Conservation (phyloP, 2,797 vertebrate genomes). For the Diplodus sargus region DNA sequence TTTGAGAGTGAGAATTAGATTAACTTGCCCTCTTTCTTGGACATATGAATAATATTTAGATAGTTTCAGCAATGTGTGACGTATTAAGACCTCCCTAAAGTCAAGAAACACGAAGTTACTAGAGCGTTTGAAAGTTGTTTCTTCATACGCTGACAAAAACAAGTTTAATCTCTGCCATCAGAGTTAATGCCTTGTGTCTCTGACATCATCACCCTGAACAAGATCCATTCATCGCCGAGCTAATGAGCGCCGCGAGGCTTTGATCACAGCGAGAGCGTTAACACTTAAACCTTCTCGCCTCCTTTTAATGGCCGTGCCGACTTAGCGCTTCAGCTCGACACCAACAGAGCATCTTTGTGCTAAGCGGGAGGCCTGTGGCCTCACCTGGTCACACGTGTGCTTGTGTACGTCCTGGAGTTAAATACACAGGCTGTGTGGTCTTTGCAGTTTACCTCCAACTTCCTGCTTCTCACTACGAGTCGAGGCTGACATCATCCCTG, state of each 20-base stretch:
- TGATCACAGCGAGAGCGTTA: slow-evolving; percentile 56
- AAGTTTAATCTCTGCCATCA: not conserved
- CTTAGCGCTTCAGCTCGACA: slow-evolving; percentile 27
- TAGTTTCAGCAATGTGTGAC: not conserved
- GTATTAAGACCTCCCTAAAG: not conserved
- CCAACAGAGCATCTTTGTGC: slow-evolving; percentile 71
- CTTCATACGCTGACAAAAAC: not conserved
- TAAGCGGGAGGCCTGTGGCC: slow-evolving; percentile 23
- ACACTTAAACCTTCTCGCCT: slow-evolving; percentile 24
- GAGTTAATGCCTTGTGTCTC: slow-evolving; percentile 19
- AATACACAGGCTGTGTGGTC: slow-evolving; percentile 59
- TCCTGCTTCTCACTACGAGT: slow-evolving; percentile 11
- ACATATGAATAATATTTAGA: not conserved
- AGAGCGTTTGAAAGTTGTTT: not conserved
- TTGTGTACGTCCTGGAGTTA: slow-evolving; percentile 3
- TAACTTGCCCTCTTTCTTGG: not conserved
- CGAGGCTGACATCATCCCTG: slow-evolving; percentile 16
- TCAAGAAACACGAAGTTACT: not conserved
- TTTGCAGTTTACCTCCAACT: slow-evolving; percentile 10
- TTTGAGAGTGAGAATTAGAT: slow-evolving; percentile 1
- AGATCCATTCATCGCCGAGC: slow-evolving; percentile 33
- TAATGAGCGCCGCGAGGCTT: slow-evolving; percentile 42
- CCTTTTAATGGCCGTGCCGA: slow-evolving; percentile 28
- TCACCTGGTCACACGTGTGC: slow-evolving; percentile 48
- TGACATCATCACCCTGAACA: slow-evolving; percentile 38